Base-by-base conservation (phyloP, 2,113 vertebrate genomes). In the Lagopus muta region DNA sequence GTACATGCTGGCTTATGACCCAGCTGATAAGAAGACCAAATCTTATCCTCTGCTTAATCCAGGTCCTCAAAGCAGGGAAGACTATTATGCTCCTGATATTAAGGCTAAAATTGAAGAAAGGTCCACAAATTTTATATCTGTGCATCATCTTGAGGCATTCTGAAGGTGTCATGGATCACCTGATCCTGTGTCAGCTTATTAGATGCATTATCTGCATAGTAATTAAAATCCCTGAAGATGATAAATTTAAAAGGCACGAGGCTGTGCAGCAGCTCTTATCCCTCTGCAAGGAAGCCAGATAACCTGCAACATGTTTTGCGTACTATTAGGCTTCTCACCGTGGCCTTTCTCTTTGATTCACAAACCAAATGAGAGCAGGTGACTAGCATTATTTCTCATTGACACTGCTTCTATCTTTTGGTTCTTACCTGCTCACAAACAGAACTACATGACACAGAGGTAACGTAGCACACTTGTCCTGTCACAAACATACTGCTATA, bases 181-280 rank as follows among this genome's bases (percentile, higher is more conserved):
- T 54, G 77, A 78, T 38, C 30, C n/a, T 64, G 7, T 38, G 14
- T 54, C 77, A 65, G 50, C 18, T 74, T 70, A 70, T 27, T 30
- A 86, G 42, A 82, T 54, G 38, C 36, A 74, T 69, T 48, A 92
- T 32, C 38, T 73, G 64, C 75, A 94, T 6, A 64, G 45, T 88
- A 95, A 90, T 88, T 92, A 92, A 86, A 82, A 92, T 62, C 48
- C 42, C 21, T 16, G 14, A 87, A 76, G 82, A 91, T 36, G 18
- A 85, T 60, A 80, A 80, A 91, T 88, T 62, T 83, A 90, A 47
- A 75, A 88, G 21, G 40, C 30, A 7, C 10, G 32, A 78, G 25
- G 34, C 34, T 40, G 7, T 42, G 55, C 10, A 88, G 60, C 50
- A 88, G 73, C 60, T 83, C 76, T 71, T 81, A 90, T 19, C 32